phyloP scores from a whole-genome alignment of 1,140 invertebrate genomes.

The Anastatus disparis region DNA sequence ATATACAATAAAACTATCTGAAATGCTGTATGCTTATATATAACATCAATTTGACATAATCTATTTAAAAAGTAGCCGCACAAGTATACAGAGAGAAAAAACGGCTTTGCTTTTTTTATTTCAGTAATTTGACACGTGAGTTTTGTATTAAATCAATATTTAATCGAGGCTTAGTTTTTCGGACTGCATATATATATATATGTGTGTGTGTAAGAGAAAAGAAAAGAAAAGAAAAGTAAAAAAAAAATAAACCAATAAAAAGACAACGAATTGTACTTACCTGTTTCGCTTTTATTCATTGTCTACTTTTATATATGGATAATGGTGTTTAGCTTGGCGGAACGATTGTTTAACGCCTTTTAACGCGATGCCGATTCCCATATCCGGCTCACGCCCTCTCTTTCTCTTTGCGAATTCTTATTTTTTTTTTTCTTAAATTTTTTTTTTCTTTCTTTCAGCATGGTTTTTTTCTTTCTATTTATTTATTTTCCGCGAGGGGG shows the following conservation, averaged over 20 bases:
- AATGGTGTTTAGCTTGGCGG: background rate
- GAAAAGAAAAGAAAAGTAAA: too few relatives aligned
- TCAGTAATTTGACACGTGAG: slow-evolving; percentile 32
- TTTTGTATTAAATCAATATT: slow-evolving; percentile 8
- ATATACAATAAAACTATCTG: too few relatives aligned
- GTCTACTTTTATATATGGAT: background rate
- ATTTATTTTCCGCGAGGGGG: too few relatives aligned
- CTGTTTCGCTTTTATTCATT: slow-evolving; percentile 20
- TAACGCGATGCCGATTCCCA: background rate
- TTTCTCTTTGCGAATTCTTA: too few relatives aligned
- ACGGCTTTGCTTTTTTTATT: background rate
- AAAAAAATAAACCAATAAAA: too few relatives aligned
- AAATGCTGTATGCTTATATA: background rate
- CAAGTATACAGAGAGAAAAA: slow-evolving; percentile 1
- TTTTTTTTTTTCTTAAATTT: too few relatives aligned
- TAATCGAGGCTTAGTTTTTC: slow-evolving; percentile 15
- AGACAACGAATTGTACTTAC: slow-evolving; percentile 40
- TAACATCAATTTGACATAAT: slow-evolving; percentile 55
- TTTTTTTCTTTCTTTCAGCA: slow-evolving; percentile 7
- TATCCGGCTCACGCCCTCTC: slow-evolving; percentile 24
- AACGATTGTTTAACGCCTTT: slow-evolving; percentile 34
- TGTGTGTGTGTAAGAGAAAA: too few relatives aligned
- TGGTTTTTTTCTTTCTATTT: background rate
- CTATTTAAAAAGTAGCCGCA: slow-evolving; percentile 41
- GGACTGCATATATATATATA: too few relatives aligned